phyloP scores from a whole-genome alignment of 2,888 invertebrate species.

The Agrotis clavis region DNA sequence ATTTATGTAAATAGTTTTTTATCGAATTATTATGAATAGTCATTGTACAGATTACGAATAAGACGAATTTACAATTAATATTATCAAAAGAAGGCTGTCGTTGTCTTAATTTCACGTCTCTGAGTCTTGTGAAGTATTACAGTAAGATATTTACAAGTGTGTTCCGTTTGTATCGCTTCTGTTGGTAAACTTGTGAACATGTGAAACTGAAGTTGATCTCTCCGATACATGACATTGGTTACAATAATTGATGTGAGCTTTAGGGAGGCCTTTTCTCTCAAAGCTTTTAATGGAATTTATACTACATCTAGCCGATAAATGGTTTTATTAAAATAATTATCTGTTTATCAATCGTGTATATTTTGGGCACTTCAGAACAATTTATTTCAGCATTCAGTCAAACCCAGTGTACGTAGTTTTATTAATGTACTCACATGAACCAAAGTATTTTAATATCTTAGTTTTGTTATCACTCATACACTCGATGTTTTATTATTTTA shows the following conservation, averaged over 20 bases:
- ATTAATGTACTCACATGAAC: slow-evolving; percentile 79
- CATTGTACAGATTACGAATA: slow-evolving; percentile 61
- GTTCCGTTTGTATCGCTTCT: slow-evolving; percentile 30
- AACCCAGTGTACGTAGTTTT: slow-evolving; percentile 66
- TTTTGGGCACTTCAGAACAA: slow-evolving; percentile 55
- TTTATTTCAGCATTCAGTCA: slow-evolving; percentile 54
- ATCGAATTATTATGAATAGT: slow-evolving; percentile 57
- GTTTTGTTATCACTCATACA: slow-evolving; percentile 77
- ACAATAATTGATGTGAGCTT: slow-evolving; percentile 38
- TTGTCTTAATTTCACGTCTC: slow-evolving; percentile 40
- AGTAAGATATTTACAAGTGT: slow-evolving; percentile 49
- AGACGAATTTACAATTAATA: slow-evolving; percentile 63
- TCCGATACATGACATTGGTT: slow-evolving; percentile 46
- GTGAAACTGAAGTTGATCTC: slow-evolving; percentile 27
- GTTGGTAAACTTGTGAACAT: slow-evolving; percentile 7
- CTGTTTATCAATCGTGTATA: slow-evolving; percentile 43
- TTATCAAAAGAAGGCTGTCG: slow-evolving; percentile 59
- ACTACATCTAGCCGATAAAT: slow-evolving; percentile 52
- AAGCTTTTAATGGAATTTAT: slow-evolving; percentile 44
- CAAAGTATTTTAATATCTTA: slow-evolving; percentile 83
- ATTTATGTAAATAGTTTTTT: slow-evolving; percentile 61
- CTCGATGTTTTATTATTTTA: slow-evolving; percentile 72
- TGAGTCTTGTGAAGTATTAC: slow-evolving; percentile 58
- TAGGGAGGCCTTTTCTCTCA: slow-evolving; percentile 49
- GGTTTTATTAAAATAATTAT: slow-evolving; percentile 39